A percentile compares a stretch with the other conserved stretches of the same genome.
Conservation (phyloP, 2,113 vertebrate species). For the Butorides virescens region DNA sequence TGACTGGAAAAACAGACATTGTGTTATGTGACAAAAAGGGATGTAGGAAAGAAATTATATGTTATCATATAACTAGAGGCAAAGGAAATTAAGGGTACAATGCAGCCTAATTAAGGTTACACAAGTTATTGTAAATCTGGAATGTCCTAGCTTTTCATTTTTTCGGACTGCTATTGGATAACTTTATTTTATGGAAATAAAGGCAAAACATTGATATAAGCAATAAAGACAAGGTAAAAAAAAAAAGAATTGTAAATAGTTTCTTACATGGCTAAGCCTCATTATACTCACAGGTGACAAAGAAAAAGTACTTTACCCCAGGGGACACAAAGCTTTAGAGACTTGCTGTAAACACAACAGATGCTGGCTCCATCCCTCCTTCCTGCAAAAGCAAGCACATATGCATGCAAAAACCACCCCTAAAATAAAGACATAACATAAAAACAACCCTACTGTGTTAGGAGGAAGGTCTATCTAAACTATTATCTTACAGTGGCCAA, state of each 20-base stretch:
- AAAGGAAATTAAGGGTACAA: neutral
- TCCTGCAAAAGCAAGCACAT: neutral
- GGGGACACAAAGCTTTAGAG: neutral
- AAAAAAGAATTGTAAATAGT: neutral
- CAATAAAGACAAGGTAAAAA: neutral
- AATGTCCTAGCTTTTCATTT: neutral
- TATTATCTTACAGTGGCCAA: neutral
- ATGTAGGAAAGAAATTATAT: neutral
- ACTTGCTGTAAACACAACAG: neutral
- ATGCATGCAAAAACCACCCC: neutral
- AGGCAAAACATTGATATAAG: neutral
- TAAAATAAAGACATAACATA: neutral
- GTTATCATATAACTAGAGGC: neutral
- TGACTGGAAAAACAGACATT: neutral
- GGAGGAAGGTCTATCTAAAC: neutral
- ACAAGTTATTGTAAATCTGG: neutral
- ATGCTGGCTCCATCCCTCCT: neutral
- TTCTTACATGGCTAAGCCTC: neutral
- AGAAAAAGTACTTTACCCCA: neutral
- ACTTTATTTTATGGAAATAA: neutral
- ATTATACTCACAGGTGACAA: neutral
- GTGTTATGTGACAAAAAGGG: neutral
- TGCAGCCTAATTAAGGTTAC: neutral
- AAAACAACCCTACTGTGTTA: neutral
- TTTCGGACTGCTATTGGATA: neutral